Percentiles rank a stretch among this genome's conserved stretches.
Evolutionary conservation across 2,797 vertebrate species (phyloP).

Genomic region (Champsocephalus esox): DNA sequence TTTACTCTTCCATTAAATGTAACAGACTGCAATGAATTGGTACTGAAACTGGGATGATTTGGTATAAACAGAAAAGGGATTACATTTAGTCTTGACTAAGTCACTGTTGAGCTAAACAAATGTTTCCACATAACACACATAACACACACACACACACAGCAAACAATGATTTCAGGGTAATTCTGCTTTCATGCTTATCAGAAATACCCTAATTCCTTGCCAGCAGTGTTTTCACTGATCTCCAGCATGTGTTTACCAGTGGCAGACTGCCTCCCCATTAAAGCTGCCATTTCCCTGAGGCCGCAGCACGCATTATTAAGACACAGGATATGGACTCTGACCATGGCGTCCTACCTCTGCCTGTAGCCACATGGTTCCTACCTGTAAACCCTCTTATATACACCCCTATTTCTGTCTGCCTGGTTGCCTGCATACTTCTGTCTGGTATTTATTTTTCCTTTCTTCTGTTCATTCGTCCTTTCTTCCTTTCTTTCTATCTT

Average conservation of each 20-base stretch:
- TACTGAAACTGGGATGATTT: conserved; percentile 41
- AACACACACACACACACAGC: conserved; percentile 28
- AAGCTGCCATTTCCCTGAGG: conserved; percentile 75
- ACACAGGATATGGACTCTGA: conserved; percentile 83
- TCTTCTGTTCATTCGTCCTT: conserved; percentile 15
- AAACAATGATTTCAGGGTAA: conserved; percentile 71
- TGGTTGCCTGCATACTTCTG: conserved; percentile 43
- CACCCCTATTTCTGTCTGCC: conserved; percentile 60
- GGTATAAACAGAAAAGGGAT: conserved; percentile 49
- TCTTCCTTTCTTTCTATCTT: conserved; percentile 18
- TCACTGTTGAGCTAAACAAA: conserved; percentile 66
- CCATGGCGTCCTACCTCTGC: conserved; percentile 73
- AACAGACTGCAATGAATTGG: conserved; percentile 41
- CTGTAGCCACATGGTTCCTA: conserved; percentile 80
- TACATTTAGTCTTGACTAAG: conserved; percentile 49
- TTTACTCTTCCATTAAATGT: conserved; percentile 21
- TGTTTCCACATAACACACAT: conserved; percentile 57
- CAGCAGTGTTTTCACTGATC: conserved; percentile 74
- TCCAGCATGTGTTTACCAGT: conserved; percentile 83
- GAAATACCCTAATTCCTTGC: conserved; percentile 77
- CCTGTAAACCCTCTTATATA: conserved; percentile 75
- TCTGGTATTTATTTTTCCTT: conserved; percentile 28
- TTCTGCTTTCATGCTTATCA: conserved; percentile 73
- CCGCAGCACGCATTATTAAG: conserved; percentile 76
- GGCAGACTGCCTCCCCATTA: conserved; percentile 79